Percentiles rank a stretch among this genome's conserved stretches.
These are phyloP conservation scores for Macaca nemestrina DNA, from an alignment of 2,113 vertebrate genomes.

Conservation along the genomic window DNA sequence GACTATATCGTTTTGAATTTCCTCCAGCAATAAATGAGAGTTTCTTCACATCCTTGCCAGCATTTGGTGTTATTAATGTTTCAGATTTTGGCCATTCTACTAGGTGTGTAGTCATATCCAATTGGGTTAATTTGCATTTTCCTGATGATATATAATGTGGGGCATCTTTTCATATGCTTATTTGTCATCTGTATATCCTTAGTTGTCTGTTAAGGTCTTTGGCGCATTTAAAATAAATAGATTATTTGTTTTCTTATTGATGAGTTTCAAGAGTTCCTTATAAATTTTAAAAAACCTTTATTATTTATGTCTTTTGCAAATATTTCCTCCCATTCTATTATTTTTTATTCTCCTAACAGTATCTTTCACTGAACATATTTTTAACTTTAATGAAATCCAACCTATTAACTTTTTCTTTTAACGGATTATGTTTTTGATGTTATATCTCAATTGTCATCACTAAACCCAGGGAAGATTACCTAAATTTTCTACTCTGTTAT, in stretches of 20 bases:
- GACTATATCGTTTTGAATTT: neutral
- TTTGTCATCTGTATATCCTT: neutral
- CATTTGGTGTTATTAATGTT: neutral
- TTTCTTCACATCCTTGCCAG: neutral
- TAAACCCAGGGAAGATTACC: neutral
- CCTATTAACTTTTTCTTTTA: neutral
- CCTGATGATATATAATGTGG: neutral
- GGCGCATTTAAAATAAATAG: neutral
- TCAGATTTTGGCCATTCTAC: neutral
- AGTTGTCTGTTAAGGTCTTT: neutral
- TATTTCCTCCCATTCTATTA: neutral
- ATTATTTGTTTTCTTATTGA: neutral
- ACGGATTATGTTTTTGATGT: neutral
- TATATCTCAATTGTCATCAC: neutral
- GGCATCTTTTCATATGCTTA: neutral
- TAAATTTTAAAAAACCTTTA: neutral
- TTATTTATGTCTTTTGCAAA: neutral
- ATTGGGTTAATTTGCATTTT: neutral
- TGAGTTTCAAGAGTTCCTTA: neutral
- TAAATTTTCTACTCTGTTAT: neutral
- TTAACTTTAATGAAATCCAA: neutral
- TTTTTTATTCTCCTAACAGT: neutral
- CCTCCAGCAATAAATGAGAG: neutral
- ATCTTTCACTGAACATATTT: neutral
- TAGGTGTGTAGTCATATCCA: neutral